Evolutionary conservation across 2,797 vertebrate species (phyloP).

Genomic region (Crypturellus tataupa): DNA sequence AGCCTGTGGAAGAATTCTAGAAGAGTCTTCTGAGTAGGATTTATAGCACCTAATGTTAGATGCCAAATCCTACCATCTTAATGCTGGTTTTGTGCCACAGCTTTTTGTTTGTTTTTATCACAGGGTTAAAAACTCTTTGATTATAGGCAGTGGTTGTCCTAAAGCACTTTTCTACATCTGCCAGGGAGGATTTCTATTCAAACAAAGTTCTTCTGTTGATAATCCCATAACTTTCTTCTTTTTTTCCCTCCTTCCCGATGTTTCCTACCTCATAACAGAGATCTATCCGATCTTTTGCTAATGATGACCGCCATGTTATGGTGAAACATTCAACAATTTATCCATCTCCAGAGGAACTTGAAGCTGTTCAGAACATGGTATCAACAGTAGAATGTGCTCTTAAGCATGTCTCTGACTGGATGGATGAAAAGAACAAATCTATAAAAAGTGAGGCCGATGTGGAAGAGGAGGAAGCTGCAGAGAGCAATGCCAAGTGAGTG

Average conservation of each 20-base stretch:
- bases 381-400: constrained; percentile 97
- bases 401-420: constrained; percentile 97
- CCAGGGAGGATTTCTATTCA: not conserved
- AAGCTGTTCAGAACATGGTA: constrained; percentile 97
- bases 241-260: not conserved
- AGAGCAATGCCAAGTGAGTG: constrained; percentile 88
- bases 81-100: not conserved
- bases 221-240: not conserved
- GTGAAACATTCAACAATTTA: constrained; percentile 99
- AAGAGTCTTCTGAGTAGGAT: not conserved
- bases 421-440: constrained; percentile 88
- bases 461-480: constrained; percentile 82
- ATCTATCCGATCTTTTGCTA: constrained; percentile 98
- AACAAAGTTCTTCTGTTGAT: not conserved
- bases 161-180: not conserved
- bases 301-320: constrained; percentile 99
- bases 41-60: not conserved
- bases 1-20: not conserved
- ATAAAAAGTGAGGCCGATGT: constrained; percentile 74
- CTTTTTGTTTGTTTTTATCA: not conserved
- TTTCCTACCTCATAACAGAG: constrained; percentile 83
- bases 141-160: not conserved
- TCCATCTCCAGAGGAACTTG: constrained; percentile 95
- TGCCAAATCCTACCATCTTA: not conserved
- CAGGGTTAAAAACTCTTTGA: not conserved